A percentile compares a stretch with the other conserved stretches of the same genome.
phyloP scores from a whole-genome alignment of 2,888 invertebrate species.

The Cryptocheilus praepositus region DNA sequence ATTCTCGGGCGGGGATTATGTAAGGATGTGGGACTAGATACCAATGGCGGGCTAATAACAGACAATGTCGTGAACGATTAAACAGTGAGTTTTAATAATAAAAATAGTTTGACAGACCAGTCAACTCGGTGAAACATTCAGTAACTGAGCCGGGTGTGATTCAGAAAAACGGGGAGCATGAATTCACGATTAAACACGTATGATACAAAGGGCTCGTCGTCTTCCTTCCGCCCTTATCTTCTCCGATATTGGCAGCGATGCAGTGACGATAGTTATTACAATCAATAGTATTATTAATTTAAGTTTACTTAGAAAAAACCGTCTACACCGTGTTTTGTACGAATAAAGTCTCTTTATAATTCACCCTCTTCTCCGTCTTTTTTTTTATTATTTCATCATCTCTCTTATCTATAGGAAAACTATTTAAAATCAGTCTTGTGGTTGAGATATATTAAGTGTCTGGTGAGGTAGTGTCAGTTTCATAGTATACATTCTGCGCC shows the following conservation, averaged over 20 bases:
- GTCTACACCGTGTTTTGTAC: constrained; percentile 60
- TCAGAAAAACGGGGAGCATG: constrained; percentile 52
- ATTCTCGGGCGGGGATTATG: too few relatives aligned
- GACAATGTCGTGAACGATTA: constrained; percentile 63
- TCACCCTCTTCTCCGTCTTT: constrained; percentile 8
- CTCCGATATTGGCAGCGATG: constrained; percentile 51
- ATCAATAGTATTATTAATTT: constrained; percentile 38
- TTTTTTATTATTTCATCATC: constrained; percentile 40
- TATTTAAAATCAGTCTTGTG: constrained; percentile 75
- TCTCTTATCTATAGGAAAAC: constrained; percentile 70
- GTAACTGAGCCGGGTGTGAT: constrained; percentile 60
- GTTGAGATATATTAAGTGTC: constrained; percentile 74
- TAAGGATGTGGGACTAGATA: constrained; percentile 7
- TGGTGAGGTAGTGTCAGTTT: constrained; percentile 74
- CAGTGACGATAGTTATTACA: constrained; percentile 43
- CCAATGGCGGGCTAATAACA: constrained; percentile 8
- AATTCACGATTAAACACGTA: constrained; percentile 54
- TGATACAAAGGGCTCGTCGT: constrained; percentile 44
- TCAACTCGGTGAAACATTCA: constrained; percentile 62
- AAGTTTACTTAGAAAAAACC: constrained; percentile 57
- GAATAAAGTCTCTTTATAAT: constrained; percentile 51
- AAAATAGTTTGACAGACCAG: constrained; percentile 72
- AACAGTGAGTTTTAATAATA: constrained; percentile 75
- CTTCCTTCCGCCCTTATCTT: constrained; percentile 18
- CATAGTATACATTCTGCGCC: constrained; percentile 71